A percentile compares a stretch with the other conserved stretches of the same genome.
phyloP scores from a whole-genome alignment of 2,113 vertebrate genomes.

The Nycticorax nycticorax region DNA sequence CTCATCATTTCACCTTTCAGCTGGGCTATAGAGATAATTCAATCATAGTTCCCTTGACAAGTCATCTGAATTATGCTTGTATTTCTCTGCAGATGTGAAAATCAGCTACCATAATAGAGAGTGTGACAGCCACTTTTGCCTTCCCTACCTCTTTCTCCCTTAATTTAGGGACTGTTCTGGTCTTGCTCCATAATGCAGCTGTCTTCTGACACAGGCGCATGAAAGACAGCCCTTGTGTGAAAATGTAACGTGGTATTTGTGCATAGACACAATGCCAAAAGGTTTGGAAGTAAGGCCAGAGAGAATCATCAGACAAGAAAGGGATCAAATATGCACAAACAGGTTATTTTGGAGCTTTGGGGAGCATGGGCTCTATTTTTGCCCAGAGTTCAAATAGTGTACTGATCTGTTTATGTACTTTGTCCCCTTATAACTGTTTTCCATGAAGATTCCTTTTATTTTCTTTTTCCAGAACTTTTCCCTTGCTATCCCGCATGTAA shows the following conservation, averaged over 20 bases:
- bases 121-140: neutral
- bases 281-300: neutral
- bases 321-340: neutral
- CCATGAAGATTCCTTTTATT: neutral
- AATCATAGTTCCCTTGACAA: constrained; percentile 66
- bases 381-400: neutral
- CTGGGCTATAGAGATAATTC: constrained; percentile 65
- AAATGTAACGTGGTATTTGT: neutral
- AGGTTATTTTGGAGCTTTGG: neutral
- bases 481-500: neutral
- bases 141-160: neutral
- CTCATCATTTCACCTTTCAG: constrained; percentile 71
- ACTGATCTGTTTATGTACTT: neutral
- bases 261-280: neutral
- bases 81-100: constrained; percentile 42
- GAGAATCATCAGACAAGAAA: neutral
- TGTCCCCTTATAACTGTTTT: neutral
- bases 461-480: neutral
- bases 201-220: neutral
- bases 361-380: neutral
- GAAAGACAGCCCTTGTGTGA: neutral
- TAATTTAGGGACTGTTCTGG: neutral
- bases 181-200: neutral
- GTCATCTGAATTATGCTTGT: constrained; percentile 29
- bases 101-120: neutral